Conservation (phyloP, 2,888 invertebrate genomes). For the Morpho deidamia region DNA sequence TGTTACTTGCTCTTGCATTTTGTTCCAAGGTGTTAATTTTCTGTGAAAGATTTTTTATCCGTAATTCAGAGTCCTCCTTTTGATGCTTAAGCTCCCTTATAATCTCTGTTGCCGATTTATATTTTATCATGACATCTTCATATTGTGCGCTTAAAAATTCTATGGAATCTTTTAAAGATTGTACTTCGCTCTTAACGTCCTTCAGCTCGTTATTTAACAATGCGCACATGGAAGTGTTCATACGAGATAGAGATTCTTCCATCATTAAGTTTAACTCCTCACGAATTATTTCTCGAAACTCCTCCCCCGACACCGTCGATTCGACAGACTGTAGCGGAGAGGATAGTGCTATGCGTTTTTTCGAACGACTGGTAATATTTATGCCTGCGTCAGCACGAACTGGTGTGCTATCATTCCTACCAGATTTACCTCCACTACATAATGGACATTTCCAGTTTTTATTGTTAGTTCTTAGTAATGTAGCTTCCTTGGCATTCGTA, state of each 20-base stretch:
- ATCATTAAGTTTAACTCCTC: background rate
- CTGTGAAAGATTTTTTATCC: background rate
- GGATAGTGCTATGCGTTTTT: background rate
- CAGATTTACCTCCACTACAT: background rate
- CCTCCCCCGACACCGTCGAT: background rate
- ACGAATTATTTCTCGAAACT: background rate
- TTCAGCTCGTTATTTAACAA: background rate
- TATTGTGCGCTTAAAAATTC: background rate
- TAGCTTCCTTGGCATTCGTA: background rate
- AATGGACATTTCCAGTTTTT: background rate
- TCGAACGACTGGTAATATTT: background rate
- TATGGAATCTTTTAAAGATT: background rate
- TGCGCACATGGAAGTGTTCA: background rate
- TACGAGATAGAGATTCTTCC: background rate
- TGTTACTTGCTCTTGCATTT: background rate
- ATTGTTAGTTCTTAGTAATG: background rate
- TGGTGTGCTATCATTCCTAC: slow-evolving; percentile 1
- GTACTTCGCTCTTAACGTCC: background rate
- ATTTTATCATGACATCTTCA: background rate
- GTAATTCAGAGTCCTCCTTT: background rate
- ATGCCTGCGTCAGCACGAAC: background rate
- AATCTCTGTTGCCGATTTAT: background rate
- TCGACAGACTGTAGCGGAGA: background rate
- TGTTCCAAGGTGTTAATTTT: background rate
- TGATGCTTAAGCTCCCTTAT: background rate